These are phyloP conservation scores for Dendropsophus ebraccatus DNA, from an alignment of 2,113 vertebrate genomes.

Conservation along the genomic window DNA sequence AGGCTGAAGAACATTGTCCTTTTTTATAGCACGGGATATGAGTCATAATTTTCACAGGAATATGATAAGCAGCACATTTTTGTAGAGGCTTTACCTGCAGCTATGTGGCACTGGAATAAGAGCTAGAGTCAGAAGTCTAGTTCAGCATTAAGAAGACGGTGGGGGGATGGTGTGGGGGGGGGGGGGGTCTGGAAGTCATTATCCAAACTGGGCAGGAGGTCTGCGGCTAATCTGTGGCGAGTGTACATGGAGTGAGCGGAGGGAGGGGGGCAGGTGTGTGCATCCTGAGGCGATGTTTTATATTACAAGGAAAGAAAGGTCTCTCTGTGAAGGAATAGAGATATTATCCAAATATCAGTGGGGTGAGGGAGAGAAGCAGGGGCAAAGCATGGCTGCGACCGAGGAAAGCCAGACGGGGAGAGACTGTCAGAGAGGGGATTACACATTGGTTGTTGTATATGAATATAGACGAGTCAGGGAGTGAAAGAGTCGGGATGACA, in stretches of 20 bases:
- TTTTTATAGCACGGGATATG: no score
- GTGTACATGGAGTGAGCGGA: slow-evolving; percentile 2
- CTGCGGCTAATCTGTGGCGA: slow-evolving; percentile 46
- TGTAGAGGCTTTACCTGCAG: neutral
- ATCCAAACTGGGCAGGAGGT: slow-evolving; percentile 58
- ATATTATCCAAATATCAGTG: slow-evolving; percentile 57
- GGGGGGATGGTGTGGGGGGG: neutral
- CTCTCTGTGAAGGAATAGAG: slow-evolving; percentile 49
- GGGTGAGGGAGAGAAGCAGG: slow-evolving; percentile 31
- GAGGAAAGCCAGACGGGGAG: neutral
- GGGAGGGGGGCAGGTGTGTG: slow-evolving; percentile 69
- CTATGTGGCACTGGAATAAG: neutral
- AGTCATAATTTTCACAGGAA: no score
- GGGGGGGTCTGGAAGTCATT: slow-evolving; percentile 72
- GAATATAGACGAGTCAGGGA: neutral
- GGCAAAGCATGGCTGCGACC: neutral
- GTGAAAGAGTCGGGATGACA: neutral
- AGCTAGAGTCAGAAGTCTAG: neutral
- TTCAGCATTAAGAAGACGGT: neutral
- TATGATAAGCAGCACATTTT: no score
- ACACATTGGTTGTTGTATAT: neutral
- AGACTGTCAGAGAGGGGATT: neutral
- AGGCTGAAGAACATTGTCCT: no score
- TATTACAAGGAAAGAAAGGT: slow-evolving; percentile 66
- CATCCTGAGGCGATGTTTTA: slow-evolving; percentile 74